phyloP scores from a whole-genome alignment of 2,888 invertebrate species.

The Hybos culiciformis region DNA sequence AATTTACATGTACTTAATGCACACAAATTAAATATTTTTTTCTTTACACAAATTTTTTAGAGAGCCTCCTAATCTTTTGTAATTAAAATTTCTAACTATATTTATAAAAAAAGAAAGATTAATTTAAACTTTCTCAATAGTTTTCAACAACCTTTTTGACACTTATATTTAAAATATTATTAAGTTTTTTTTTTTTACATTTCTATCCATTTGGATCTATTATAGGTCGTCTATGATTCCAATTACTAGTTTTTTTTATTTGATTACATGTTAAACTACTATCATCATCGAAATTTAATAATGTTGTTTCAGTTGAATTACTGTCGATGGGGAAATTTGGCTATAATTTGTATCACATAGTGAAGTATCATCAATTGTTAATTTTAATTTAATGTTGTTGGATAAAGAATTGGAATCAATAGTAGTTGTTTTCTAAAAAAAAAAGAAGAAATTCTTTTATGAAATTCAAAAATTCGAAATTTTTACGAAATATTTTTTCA shows the following conservation, averaged over 20 bases:
- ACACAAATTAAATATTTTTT: too few relatives aligned
- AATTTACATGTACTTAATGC: too few relatives aligned
- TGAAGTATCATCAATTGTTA: slow-evolving; percentile 9
- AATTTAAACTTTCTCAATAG: too few relatives aligned
- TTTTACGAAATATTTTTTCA: slow-evolving; percentile 8
- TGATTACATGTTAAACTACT: neutral
- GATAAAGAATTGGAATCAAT: slow-evolving; percentile 10
- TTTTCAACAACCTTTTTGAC: too few relatives aligned
- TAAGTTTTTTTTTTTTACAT: neutral
- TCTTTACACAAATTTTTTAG: too few relatives aligned
- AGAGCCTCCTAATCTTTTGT: too few relatives aligned
- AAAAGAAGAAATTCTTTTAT: too few relatives aligned
- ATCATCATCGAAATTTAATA: slow-evolving; percentile 1
- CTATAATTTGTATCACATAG: slow-evolving; percentile 4
- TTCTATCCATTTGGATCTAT: slow-evolving; percentile 34
- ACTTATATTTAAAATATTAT: neutral
- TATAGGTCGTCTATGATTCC: slow-evolving; percentile 27
- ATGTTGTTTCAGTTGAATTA: slow-evolving; percentile 1
- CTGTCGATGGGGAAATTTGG: slow-evolving; percentile 4
- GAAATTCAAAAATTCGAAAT: slow-evolving; percentile 8
- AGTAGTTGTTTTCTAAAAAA: too few relatives aligned
- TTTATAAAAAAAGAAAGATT: too few relatives aligned
- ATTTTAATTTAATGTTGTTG: slow-evolving; percentile 15
- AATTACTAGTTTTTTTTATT: slow-evolving; percentile 6
- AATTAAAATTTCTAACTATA: too few relatives aligned